These are phyloP conservation scores for Pseudomyrmex sp. DNA, from an alignment of 1,140 invertebrate species.

Conservation along the genomic window DNA sequence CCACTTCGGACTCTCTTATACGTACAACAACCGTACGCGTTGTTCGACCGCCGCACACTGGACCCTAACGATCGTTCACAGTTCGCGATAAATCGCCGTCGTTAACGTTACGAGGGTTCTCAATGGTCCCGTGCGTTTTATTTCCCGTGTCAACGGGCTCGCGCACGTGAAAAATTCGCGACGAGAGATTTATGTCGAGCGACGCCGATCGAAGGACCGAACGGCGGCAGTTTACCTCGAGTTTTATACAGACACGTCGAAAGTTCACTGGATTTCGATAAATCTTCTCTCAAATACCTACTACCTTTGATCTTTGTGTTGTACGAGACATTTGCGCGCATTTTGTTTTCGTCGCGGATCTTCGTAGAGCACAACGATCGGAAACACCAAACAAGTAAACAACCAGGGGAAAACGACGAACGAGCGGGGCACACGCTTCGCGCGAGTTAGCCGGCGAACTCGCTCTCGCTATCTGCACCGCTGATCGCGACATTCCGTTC, in stretches of 20 bases:
- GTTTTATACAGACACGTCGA: not conserved
- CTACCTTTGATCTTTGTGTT: not conserved
- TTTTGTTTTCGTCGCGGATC: constrained; percentile 56
- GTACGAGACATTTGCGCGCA: not conserved
- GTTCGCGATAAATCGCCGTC: constrained; percentile 70
- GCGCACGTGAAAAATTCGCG: constrained; percentile 5
- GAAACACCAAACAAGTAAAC: constrained; percentile 28
- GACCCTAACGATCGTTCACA: constrained; percentile 67
- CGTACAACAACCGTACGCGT: constrained; percentile 46
- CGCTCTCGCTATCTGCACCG: constrained; percentile 50
- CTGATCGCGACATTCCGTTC: constrained; percentile 73
- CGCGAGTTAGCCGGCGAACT: constrained; percentile 1
- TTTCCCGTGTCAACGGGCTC: constrained; percentile 34
- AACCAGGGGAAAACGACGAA: not conserved
- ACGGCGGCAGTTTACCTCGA: not conserved
- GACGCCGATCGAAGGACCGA: constrained; percentile 9
- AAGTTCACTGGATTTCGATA: not conserved
- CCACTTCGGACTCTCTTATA: not conserved
- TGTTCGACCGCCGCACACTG: constrained; percentile 34
- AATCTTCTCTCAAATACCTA: not conserved
- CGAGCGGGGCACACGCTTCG: not conserved
- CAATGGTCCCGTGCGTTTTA: not conserved
- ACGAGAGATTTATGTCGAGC: constrained; percentile 34
- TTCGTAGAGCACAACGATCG: not conserved
- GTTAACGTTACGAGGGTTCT: constrained; percentile 50